phyloP scores from a whole-genome alignment of 2,797 vertebrate genomes.

The Sebastes steindachneri region DNA sequence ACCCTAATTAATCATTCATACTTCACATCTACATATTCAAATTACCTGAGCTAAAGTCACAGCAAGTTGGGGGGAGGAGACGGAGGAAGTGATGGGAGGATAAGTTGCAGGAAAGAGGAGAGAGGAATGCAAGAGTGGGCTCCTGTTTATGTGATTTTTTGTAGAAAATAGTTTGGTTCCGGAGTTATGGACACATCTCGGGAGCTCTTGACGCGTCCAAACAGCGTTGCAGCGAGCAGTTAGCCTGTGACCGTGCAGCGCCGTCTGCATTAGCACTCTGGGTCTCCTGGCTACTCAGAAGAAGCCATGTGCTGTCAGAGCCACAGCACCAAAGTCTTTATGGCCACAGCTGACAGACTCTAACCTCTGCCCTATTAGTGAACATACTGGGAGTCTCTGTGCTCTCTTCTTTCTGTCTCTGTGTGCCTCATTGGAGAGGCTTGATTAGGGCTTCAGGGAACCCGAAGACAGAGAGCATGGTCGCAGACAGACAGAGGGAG shows the following conservation, averaged over 20 bases:
- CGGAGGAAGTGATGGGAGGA: not conserved
- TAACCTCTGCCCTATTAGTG: slow-evolving; percentile 77
- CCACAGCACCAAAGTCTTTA: slow-evolving; percentile 58
- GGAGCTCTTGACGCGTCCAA: slow-evolving; percentile 21
- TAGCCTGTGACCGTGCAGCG: slow-evolving; percentile 53
- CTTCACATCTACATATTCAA: slow-evolving; percentile 80
- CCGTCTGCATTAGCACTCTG: slow-evolving; percentile 42
- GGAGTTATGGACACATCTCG: slow-evolving; percentile 13
- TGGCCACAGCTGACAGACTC: slow-evolving; percentile 71
- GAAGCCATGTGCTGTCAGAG: slow-evolving; percentile 60
- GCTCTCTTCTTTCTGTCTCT: slow-evolving; percentile 51
- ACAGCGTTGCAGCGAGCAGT: slow-evolving; percentile 34
- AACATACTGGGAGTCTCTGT: slow-evolving; percentile 54
- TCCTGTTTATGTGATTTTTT: not conserved
- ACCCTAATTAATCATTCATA: slow-evolving; percentile 82
- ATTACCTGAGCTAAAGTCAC: slow-evolving; percentile 58
- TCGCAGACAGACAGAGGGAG: slow-evolving; percentile 32
- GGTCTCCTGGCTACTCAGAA: slow-evolving; percentile 56
- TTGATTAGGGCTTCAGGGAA: slow-evolving; percentile 81
- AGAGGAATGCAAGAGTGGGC: not conserved
- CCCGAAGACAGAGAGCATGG: slow-evolving; percentile 42
- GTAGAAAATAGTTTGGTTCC: slow-evolving; percentile 28
- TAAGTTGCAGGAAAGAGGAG: slow-evolving; percentile 16
- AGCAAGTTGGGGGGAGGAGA: slow-evolving; percentile 35
- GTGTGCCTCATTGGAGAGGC: slow-evolving; percentile 54